Evolutionary conservation across 2,797 vertebrate genomes (phyloP).

Genomic region (Eospalax fontanierii): DNA sequence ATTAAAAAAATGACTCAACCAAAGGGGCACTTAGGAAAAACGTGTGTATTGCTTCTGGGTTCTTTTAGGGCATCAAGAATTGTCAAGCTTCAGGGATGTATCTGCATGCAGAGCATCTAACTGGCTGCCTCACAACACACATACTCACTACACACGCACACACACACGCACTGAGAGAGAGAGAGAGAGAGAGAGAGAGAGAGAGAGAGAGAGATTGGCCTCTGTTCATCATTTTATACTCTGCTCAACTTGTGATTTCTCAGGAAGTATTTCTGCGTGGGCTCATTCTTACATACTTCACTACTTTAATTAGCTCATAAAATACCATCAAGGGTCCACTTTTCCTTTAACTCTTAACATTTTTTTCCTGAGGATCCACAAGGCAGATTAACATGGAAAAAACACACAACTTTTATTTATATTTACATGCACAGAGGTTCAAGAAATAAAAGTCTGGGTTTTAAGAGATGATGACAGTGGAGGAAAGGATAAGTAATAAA

Average conservation of each 20-base stretch:
- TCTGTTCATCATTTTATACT: background rate
- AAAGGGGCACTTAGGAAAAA: constrained; percentile 30
- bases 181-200: background rate
- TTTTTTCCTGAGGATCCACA: background rate
- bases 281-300: background rate
- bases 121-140: background rate
- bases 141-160: background rate
- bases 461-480: background rate
- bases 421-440: background rate
- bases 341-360: background rate
- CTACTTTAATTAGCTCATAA: background rate
- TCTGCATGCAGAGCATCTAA: background rate
- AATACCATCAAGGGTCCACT: background rate
- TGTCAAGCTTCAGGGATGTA: background rate
- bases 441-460: background rate
- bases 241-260: background rate
- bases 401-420: background rate
- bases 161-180: background rate
- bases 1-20: constrained; percentile 30
- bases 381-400: background rate
- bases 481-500: background rate
- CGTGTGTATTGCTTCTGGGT: background rate
- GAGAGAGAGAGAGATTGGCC: background rate
- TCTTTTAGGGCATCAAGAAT: background rate
- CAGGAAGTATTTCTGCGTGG: background rate